Conservation (phyloP, 1,140 invertebrate genomes). For the Trichogramma pretiosum region DNA sequence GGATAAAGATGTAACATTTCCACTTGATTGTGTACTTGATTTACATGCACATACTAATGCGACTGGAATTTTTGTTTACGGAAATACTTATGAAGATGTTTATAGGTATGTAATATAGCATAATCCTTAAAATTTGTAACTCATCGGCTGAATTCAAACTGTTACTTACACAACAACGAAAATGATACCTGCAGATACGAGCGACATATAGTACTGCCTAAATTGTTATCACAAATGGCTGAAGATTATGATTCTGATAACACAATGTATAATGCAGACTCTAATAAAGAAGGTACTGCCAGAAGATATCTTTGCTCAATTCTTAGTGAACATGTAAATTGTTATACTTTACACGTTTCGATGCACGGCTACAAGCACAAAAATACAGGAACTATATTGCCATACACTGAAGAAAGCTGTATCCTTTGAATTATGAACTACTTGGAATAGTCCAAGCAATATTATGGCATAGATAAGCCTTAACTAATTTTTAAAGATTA, state of each 20-base stretch:
- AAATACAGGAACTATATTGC: constrained; percentile 55
- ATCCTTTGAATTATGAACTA: too few species aligned
- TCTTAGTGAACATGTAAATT: constrained; percentile 68
- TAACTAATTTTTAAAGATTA: constrained; percentile 28
- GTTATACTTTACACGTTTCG: constrained; percentile 78
- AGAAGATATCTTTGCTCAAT: constrained; percentile 64
- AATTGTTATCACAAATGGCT: constrained; percentile 73
- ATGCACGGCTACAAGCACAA: constrained; percentile 71
- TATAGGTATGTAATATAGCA: constrained; percentile 70
- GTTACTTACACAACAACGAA: too few species aligned
- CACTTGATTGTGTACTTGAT: constrained; percentile 85
- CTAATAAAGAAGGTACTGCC: constrained; percentile 75
- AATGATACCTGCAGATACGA: constrained; percentile 56
- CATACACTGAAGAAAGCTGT: constrained; percentile 87
- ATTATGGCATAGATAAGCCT: too few species aligned
- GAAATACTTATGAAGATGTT: constrained; percentile 92
- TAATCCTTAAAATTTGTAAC: too few species aligned
- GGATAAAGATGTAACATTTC: constrained; percentile 49
- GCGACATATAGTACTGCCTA: constrained; percentile 79
- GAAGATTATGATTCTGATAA: constrained; percentile 74
- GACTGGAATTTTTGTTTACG: constrained; percentile 89
- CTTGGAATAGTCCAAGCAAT: too few species aligned
- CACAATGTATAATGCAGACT: constrained; percentile 85
- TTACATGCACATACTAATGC: constrained; percentile 88
- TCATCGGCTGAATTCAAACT: too few species aligned